Evolutionary conservation across 1,140 invertebrate genomes (phyloP).

Genomic region (Popillia japonica): DNA sequence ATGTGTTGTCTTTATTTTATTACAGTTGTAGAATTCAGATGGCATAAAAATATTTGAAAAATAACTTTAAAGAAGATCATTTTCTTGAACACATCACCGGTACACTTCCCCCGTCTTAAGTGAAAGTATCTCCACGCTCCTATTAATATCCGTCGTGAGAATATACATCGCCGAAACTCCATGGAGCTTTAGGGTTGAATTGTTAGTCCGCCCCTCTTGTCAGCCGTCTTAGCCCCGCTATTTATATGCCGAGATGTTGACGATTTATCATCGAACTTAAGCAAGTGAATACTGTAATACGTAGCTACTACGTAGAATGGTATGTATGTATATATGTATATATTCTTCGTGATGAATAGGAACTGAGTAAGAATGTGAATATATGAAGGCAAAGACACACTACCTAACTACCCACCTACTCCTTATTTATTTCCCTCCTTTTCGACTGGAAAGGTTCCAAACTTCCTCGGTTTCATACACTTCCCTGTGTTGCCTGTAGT

Average conservation of each 20-base stretch:
- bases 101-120: not conserved
- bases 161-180: not conserved
- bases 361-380: not conserved
- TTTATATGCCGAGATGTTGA: not conserved
- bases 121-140: not conserved
- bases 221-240: conserved; percentile 1
- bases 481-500: not conserved
- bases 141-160: not conserved
- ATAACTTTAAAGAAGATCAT: too few relatives aligned
- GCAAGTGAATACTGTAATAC: conserved; percentile 10
- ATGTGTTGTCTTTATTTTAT: too few relatives aligned
- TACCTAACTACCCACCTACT: not conserved
- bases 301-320: not conserved
- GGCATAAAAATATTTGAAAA: too few relatives aligned
- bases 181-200: not conserved
- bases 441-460: not conserved
- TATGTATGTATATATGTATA: too few relatives aligned
- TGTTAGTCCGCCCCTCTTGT: conserved; percentile 8
- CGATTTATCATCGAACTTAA: conserved; percentile 29
- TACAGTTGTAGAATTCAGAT: too few relatives aligned
- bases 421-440: conserved; percentile 8
- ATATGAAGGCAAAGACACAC: conserved; percentile 23
- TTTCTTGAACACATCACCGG: not conserved
- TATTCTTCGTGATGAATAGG: not conserved
- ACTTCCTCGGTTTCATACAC: not conserved